These are phyloP conservation scores for Corynorhinus townsendii DNA, from an alignment of 2,113 vertebrate genomes.

Conservation along the genomic window DNA sequence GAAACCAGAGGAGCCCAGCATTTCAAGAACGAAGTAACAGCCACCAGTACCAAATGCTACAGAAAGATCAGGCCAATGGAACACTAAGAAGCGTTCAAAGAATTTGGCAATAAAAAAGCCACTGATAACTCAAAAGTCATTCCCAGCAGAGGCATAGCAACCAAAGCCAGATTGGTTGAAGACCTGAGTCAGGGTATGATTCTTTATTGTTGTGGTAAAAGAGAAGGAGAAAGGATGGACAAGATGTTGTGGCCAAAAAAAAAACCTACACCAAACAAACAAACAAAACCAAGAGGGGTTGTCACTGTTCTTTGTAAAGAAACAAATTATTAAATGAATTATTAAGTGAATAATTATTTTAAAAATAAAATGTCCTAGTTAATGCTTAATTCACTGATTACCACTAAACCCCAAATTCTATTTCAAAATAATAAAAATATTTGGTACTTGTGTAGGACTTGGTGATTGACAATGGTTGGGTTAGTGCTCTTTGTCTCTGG, in stretches of 20 bases:
- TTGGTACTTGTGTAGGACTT: neutral
- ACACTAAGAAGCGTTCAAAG: neutral
- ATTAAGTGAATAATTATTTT: constrained; percentile 15
- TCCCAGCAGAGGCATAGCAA: neutral
- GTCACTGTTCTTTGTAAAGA: neutral
- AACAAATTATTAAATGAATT: neutral
- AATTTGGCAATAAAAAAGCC: neutral
- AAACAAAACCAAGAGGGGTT: neutral
- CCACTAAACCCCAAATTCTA: neutral
- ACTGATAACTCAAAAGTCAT: neutral
- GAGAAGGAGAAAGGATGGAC: neutral
- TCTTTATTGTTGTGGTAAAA: neutral
- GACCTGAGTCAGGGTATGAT: no score
- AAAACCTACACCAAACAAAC: neutral
- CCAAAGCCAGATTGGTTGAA: neutral
- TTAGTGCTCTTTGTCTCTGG: neutral
- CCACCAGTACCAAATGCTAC: neutral
- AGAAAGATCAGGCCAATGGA: neutral
- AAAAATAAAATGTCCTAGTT: neutral
- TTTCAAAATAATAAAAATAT: constrained; percentile 43
- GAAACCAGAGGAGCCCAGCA: neutral
- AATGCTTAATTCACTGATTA: neutral
- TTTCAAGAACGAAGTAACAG: neutral
- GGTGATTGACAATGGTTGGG: neutral
- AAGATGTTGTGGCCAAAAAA: neutral